phyloP scores from a whole-genome alignment of 2,113 vertebrate species.

The Chaetura pelagica region DNA sequence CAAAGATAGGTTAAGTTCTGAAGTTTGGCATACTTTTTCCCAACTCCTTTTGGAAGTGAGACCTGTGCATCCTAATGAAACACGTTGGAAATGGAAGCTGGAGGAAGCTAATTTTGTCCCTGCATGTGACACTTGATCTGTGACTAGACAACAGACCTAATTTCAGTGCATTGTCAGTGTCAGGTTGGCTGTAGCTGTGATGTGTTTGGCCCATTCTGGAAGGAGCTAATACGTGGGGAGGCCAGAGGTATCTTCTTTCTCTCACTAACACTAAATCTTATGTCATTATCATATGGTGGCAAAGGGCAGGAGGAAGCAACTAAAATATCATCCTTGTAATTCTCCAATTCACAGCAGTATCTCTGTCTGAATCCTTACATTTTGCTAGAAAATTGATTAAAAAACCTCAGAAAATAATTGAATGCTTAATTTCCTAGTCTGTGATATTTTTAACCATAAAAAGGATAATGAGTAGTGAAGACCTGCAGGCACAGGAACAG shows the following conservation, averaged over 20 bases:
- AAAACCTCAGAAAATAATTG: rapidly evolving
- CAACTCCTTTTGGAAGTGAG: background rate
- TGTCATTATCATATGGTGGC: background rate
- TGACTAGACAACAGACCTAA: background rate
- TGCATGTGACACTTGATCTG: background rate
- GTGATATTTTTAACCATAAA: background rate
- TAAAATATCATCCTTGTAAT: background rate
- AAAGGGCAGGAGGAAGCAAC: background rate
- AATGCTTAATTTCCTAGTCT: background rate
- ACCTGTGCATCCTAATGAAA: background rate
- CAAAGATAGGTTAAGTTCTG: background rate
- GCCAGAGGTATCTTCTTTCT: background rate
- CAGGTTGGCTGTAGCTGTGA: background rate
- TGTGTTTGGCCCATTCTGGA: background rate
- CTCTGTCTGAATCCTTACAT: background rate
- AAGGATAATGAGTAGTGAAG: background rate
- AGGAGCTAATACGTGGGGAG: background rate
- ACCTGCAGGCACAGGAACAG: background rate
- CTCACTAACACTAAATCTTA: background rate
- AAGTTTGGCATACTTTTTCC: background rate
- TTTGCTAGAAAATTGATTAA: background rate
- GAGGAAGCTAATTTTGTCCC: background rate
- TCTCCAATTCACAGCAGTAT: background rate
- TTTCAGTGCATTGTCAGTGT: background rate
- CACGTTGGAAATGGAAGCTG: background rate